Base-by-base conservation (phyloP, 2,113 vertebrate genomes). In the Hucho hucho region DNA sequence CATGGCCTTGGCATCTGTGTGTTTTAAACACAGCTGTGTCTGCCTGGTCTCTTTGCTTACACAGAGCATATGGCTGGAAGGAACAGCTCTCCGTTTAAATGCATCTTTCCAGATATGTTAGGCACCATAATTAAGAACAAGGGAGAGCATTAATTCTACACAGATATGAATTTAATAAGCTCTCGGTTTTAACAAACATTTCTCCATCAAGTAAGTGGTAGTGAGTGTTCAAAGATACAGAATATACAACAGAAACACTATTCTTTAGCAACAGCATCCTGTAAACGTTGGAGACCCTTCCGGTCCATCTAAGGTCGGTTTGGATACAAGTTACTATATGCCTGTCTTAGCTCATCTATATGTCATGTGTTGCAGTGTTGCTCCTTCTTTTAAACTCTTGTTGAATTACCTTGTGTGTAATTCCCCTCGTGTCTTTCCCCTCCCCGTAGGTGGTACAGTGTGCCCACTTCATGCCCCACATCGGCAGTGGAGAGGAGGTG, bases 391-490 rank as follows among this genome's bases (percentile, higher is more conserved):
- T 1, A 20, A 20, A 11, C 20, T 16, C 6, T 9, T 61, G 58
- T 61, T 24, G 58, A 61, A n/a, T 61, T 2, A 22, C 58, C 58
- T 2, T 61, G 6, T 9, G 22, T 61, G 18, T n/a, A n/a, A n/a
- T n/a, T n/a, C n/a, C n/a, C n/a, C n/a, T n/a, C n/a, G n/a, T n/a
- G n/a, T n/a, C n/a, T n/a, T n/a, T n/a, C n/a, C n/a, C n/a, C n/a
- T n/a, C n/a, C n/a, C n/a, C 47, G 5, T 84, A 96, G 96, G 87
- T 91, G 74, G 88, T 96, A 26, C 69, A 91, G 56, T 75, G 37
- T 0, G 91, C 93, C 59, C 73, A 90, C 74, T 95, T 95, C 84
- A 77, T 96, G 79, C 88, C 92, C 0, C 88, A 92, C 12, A 90
- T 89, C 20, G 85, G 88, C 29, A 90, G 72, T 0, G 79, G 86